phyloP scores from a whole-genome alignment of 2,113 vertebrate genomes.

The Paedocypris sp. region DNA sequence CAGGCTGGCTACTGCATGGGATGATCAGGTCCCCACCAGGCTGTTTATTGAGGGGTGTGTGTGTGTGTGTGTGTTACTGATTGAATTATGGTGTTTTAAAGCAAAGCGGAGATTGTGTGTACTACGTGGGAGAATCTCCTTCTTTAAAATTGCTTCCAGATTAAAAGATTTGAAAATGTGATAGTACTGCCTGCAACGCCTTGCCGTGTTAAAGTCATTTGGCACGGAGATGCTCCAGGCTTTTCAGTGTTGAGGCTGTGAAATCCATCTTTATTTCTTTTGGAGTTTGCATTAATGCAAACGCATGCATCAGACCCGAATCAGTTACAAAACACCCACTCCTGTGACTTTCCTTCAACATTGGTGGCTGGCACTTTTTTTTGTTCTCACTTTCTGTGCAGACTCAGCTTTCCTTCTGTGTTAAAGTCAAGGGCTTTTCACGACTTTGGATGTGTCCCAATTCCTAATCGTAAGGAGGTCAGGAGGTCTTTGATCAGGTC shows the following conservation, averaged over 20 bases:
- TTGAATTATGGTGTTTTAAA: slow-evolving; percentile 20
- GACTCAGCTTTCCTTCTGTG: slow-evolving; percentile 29
- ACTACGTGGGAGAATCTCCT: not conserved
- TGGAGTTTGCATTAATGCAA: slow-evolving; percentile 3
- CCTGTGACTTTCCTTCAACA: not conserved
- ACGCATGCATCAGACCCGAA: not conserved
- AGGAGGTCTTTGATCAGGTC: slow-evolving; percentile 29
- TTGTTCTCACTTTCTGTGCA: slow-evolving; percentile 17
- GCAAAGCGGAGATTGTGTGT: slow-evolving; percentile 1
- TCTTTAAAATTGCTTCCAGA: slow-evolving; percentile 3
- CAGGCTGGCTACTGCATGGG: slow-evolving; percentile 2
- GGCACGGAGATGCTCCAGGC: not conserved
- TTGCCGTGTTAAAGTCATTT: not conserved
- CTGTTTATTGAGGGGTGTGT: slow-evolving; percentile 1
- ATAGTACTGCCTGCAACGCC: slow-evolving; percentile 5
- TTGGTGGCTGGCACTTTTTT: slow-evolving; percentile 2
- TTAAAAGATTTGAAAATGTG: slow-evolving; percentile 18
- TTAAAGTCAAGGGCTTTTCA: slow-evolving; percentile 36
- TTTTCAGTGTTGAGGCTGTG: not conserved
- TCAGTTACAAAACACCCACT: slow-evolving; percentile 13
- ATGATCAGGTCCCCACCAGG: not conserved
- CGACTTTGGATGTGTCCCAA: slow-evolving; percentile 33
- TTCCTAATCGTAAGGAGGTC: slow-evolving; percentile 28
- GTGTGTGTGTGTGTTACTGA: slow-evolving; percentile 12
- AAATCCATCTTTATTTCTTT: slow-evolving; percentile 1